Conservation (phyloP, 2,797 vertebrate genomes). For the Erethizon dorsatum region DNA sequence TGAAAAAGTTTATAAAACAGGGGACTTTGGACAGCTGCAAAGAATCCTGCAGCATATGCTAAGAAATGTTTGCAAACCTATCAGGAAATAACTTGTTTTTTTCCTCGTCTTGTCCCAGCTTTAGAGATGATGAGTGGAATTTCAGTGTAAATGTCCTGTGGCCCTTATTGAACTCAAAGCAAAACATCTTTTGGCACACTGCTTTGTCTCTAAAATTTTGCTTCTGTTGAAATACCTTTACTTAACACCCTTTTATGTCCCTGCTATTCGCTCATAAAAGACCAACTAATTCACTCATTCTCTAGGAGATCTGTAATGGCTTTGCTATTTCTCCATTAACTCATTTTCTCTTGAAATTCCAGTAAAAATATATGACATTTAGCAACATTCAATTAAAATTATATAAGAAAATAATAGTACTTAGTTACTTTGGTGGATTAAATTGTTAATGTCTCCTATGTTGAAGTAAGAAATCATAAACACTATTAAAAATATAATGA, state of each 20-base stretch:
- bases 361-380: not conserved
- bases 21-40: not conserved
- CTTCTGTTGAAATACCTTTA: not conserved
- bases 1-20: not conserved
- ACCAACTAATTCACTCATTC: not conserved
- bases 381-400: not conserved
- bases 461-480: not conserved
- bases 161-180: not conserved
- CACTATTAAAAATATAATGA: not conserved
- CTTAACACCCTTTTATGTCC: not conserved
- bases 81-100: not conserved
- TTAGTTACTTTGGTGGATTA: slow-evolving; percentile 25
- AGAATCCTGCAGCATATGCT: not conserved
- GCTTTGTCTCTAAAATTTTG: not conserved
- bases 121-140: not conserved
- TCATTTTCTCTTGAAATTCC: not conserved
- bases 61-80: not conserved
- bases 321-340: not conserved
- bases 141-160: not conserved
- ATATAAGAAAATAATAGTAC: not conserved
- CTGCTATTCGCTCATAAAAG: not conserved
- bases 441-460: not conserved
- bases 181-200: not conserved
- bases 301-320: not conserved
- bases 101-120: not conserved